Conservation (phyloP, 2,797 vertebrate genomes). For the Sylvilagus floridanus region DNA sequence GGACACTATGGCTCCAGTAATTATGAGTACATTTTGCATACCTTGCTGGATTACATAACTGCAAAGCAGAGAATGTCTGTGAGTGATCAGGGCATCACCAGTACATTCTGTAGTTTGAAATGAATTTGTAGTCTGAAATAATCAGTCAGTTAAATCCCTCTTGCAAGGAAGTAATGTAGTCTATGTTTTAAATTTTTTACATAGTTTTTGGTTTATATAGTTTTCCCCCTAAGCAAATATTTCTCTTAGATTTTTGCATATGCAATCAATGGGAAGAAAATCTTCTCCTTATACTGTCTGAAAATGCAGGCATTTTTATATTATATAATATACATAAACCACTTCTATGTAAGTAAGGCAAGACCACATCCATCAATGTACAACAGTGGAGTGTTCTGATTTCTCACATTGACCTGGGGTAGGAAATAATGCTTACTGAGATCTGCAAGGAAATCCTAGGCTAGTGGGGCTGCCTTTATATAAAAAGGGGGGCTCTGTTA, state of each 20-base stretch:
- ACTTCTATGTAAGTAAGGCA: neutral
- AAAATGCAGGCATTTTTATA: neutral
- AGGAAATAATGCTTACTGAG: neutral
- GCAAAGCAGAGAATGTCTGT: neutral
- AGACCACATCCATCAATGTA: neutral
- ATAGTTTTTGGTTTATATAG: neutral
- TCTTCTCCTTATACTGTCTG: neutral
- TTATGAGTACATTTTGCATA: neutral
- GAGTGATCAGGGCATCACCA: neutral
- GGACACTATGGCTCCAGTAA: neutral
- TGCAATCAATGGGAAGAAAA: neutral
- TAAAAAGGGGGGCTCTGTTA: neutral
- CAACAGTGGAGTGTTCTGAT: neutral
- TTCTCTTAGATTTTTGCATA: neutral
- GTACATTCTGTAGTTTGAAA: neutral
- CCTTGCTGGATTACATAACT: neutral
- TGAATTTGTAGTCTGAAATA: slow-evolving; percentile 17
- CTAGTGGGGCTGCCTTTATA: neutral
- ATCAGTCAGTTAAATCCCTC: neutral
- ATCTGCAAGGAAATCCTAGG: neutral
- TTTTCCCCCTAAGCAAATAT: neutral
- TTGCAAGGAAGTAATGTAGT: neutral
- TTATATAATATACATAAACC: neutral
- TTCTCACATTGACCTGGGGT: neutral
- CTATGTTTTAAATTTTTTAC: neutral